Conservation (phyloP, 1,140 invertebrate genomes). For the Drosophila nannoptera region DNA sequence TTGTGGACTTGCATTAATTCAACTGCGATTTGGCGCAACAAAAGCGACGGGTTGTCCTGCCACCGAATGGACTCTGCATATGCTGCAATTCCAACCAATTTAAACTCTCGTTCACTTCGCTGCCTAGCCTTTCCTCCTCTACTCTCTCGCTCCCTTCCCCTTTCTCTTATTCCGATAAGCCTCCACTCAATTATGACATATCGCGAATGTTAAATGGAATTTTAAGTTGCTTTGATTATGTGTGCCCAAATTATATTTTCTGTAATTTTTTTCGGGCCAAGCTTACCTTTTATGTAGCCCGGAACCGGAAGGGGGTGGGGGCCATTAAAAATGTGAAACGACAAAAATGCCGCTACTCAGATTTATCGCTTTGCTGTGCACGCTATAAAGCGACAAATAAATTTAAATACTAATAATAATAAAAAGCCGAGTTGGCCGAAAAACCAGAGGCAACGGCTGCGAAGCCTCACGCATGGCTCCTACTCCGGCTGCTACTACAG, state of each 20-base stretch:
- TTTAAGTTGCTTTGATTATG: constrained; percentile 73
- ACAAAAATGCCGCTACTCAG: constrained; percentile 48
- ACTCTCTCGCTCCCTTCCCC: background rate
- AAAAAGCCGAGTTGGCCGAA: constrained; percentile 52
- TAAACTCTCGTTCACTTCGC: background rate
- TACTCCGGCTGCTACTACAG: background rate
- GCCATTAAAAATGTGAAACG: constrained; percentile 67
- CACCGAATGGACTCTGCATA: constrained; percentile 56
- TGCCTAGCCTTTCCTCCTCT: background rate
- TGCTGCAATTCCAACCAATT: constrained; percentile 55
- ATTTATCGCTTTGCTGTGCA: constrained; percentile 69
- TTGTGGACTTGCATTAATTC: constrained; percentile 72
- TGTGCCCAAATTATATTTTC: constrained; percentile 44
- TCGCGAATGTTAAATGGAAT: constrained; percentile 69
- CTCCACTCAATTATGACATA: constrained; percentile 71
- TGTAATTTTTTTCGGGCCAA: constrained; percentile 25
- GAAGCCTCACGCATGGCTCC: constrained; percentile 42
- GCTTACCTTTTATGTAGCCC: constrained; percentile 67
- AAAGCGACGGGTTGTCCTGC: constrained; percentile 55
- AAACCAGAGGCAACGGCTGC: constrained; percentile 47
- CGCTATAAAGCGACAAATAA: constrained; percentile 76
- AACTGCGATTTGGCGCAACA: constrained; percentile 57
- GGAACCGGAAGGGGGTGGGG: background rate
- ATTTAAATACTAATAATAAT: constrained; percentile 78
- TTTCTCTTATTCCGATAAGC: constrained; percentile 37